Evolutionary conservation across 1,140 invertebrate species (phyloP), one percentile per base, ranked within the genome.

Genomic region (Sycobia sp.): DNA sequence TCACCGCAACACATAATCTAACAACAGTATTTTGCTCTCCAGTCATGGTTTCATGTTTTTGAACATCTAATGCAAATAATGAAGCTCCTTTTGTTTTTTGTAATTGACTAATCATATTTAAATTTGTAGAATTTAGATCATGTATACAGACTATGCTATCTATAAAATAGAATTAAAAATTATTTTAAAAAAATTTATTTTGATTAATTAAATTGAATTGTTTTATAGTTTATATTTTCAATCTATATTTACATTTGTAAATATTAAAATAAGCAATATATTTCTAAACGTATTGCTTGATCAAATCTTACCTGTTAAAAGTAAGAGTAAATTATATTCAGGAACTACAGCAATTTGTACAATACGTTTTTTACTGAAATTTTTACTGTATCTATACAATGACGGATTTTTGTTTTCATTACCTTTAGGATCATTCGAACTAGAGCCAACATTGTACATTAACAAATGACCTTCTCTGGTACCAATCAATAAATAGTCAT

Each of bases 301-400:
- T 7, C 4, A 32, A 50, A 18, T 22, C 34, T 51, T 78, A 91
- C 90, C 90, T 82, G 94, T 93, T 49, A 98, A 81, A 73, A 93
- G 90, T 51, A 98, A 87, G 1, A 98, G 82, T 66, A 97, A 85
- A 75, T 94, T 90, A 68, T 92, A 87, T 65, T 94, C 91, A 62
- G 92, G 90, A 65, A 98, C 89, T 36, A 95, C 92, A 76, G 90
- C 91, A 62, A 98, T 85, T 83, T 98, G 94, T 43, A 90, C 86
- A 60, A 98, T 96, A 13, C 94, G 88, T 79, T 96, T 97, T 79
- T 95, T 95, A 68, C 94, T 94, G 73, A 98, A 97, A 67, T 90
- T 91, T 79, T 97, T 98, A 74, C 93, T 94, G 53, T 93, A 95
- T 65, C 90, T 84, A 38, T 94, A 83, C 57, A 97, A 83, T 71